Percentiles rank a stretch among this genome's conserved stretches.
Conservation (phyloP, 2,888 invertebrate species). For the Plagodis dolabraria region DNA sequence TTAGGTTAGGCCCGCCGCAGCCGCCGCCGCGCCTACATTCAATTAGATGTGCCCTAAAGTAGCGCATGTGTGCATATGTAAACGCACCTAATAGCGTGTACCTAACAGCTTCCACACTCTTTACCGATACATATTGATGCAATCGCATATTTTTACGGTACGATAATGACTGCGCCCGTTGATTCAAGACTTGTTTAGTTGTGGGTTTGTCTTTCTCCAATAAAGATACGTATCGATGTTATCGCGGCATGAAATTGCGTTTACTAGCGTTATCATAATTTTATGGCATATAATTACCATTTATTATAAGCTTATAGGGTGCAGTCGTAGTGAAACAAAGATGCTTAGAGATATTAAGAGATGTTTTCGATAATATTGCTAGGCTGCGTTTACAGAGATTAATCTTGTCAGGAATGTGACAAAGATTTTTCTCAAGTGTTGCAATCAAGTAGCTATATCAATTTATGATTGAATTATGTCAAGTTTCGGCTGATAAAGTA, state of each 20-base stretch:
- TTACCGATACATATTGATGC: slow-evolving; percentile 51
- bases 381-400: too few relatives aligned
- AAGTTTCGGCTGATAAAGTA: too few relatives aligned
- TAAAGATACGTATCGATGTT: slow-evolving; percentile 36
- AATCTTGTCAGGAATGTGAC: too few relatives aligned
- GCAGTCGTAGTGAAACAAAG: slow-evolving; percentile 5
- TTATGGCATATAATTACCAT: slow-evolving; percentile 36
- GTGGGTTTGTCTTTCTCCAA: slow-evolving; percentile 32
- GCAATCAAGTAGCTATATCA: too few relatives aligned
- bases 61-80: slow-evolving; percentile 75
- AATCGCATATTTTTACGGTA: slow-evolving; percentile 46
- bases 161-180: slow-evolving; percentile 29
- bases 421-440: too few relatives aligned
- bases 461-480: too few relatives aligned
- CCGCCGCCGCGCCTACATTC: slow-evolving; percentile 77
- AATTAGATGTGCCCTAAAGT: slow-evolving; percentile 81
- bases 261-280: slow-evolving; percentile 36
- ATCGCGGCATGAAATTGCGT: slow-evolving; percentile 32
- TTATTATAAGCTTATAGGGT: slow-evolving; percentile 18
- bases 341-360: too few relatives aligned
- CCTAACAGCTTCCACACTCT: slow-evolving; percentile 58
- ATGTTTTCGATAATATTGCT: too few relatives aligned
- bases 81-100: slow-evolving; percentile 56
- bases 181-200: slow-evolving; percentile 29
- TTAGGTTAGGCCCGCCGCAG: slow-evolving; percentile 78